Conservation (phyloP, 2,113 vertebrate species). For the Eurystomus gularis region DNA sequence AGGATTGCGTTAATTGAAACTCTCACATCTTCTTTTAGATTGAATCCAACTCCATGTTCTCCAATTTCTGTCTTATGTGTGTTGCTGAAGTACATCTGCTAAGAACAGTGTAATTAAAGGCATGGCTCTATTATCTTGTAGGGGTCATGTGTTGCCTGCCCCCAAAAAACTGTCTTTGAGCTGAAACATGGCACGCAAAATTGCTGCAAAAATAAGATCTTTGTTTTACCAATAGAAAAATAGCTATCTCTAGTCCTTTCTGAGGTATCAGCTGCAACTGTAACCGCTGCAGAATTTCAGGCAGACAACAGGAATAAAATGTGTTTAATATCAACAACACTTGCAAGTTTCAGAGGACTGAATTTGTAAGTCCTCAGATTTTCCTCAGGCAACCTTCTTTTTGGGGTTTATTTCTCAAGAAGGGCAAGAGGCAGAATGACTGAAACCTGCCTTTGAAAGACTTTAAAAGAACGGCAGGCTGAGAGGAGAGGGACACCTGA, state of each 20-base stretch:
- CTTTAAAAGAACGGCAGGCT: not conserved
- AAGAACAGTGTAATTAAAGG: not conserved
- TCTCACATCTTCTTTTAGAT: slow-evolving; percentile 54
- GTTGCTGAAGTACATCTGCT: not conserved
- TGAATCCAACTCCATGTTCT: slow-evolving; percentile 4
- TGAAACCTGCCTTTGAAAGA: not conserved
- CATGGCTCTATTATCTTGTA: not conserved
- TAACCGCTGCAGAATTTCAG: not conserved
- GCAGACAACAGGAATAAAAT: not conserved
- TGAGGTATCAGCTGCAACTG: not conserved
- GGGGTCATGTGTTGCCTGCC: not conserved
- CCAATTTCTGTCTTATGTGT: not conserved
- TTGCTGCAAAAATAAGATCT: not conserved
- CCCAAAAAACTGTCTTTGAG: not conserved
- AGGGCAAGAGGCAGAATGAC: not conserved
- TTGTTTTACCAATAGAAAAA: not conserved
- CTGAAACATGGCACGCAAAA: not conserved
- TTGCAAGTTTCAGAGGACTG: not conserved
- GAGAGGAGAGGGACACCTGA: not conserved
- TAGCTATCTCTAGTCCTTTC: not conserved
- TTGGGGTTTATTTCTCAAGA: not conserved
- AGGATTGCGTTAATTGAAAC: slow-evolving; percentile 71
- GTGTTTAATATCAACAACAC: not conserved
- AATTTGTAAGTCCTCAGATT: not conserved
- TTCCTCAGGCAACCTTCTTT: not conserved